phyloP scores from a whole-genome alignment of 2,888 invertebrate genomes.

The Pheosia tremula region DNA sequence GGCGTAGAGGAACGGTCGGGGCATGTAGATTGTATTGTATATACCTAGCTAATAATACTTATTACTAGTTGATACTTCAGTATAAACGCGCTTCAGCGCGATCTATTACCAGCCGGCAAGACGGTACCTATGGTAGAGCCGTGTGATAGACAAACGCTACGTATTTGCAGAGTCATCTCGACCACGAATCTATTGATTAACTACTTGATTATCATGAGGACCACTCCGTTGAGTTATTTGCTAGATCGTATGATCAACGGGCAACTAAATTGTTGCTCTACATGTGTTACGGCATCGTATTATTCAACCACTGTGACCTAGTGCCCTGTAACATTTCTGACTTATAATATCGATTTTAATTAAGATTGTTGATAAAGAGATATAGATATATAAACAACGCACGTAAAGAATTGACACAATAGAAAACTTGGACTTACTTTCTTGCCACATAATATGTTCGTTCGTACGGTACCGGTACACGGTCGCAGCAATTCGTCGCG shows the following conservation, averaged over 20 bases:
- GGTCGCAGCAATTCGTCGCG: too few relatives aligned
- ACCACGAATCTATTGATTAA: too few relatives aligned
- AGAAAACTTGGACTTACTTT: not conserved
- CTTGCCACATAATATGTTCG: too few relatives aligned
- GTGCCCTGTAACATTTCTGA: too few relatives aligned
- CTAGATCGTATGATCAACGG: not conserved
- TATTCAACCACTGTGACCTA: too few relatives aligned
- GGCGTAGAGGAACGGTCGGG: constrained; percentile 61
- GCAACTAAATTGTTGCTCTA: too few relatives aligned
- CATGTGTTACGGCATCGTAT: too few relatives aligned
- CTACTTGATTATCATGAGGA: not conserved
- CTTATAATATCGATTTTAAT: not conserved
- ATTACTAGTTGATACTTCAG: constrained; percentile 51
- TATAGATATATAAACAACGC: not conserved
- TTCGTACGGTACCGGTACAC: too few relatives aligned
- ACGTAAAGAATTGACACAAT: not conserved
- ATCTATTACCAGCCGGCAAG: constrained; percentile 48
- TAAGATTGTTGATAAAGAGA: not conserved
- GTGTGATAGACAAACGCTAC: constrained; percentile 38
- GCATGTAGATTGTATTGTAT: constrained; percentile 68
- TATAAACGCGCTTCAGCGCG: constrained; percentile 48
- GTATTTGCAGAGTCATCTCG: constrained; percentile 31
- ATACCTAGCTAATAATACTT: constrained; percentile 55
- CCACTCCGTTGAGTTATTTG: not conserved
- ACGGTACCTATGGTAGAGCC: constrained; percentile 41